Conservation (phyloP, 1,140 invertebrate species). For the Drosophila mojavensis region DNA sequence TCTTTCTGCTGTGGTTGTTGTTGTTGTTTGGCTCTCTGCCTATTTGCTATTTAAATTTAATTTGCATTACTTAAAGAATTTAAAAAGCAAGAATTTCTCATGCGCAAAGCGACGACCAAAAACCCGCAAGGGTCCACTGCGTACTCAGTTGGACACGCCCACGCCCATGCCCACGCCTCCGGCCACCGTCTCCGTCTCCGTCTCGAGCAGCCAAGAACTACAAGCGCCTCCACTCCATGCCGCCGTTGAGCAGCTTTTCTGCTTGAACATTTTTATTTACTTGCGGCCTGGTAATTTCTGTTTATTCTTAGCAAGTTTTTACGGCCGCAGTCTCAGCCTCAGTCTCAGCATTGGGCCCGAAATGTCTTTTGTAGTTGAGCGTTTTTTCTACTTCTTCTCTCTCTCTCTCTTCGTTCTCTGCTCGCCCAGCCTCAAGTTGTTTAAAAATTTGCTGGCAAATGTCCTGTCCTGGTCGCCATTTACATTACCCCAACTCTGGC, state of each 20-base stretch:
- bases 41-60: constrained; percentile 83
- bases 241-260: constrained; percentile 75
- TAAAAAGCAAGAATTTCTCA: constrained; percentile 79
- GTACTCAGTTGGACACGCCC: constrained; percentile 5
- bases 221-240: not conserved
- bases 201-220: too few species aligned
- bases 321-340: constrained; percentile 23
- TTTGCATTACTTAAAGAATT: constrained; percentile 82
- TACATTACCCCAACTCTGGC: not conserved
- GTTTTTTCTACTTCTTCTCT: constrained; percentile 37
- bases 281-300: constrained; percentile 75
- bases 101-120: constrained; percentile 61
- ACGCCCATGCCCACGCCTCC: not conserved
- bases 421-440: constrained; percentile 44
- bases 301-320: constrained; percentile 78
- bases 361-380: constrained; percentile 58
- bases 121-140: constrained; percentile 33
- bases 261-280: constrained; percentile 81
- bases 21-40: constrained; percentile 63
- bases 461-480: constrained; percentile 19
- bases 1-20: constrained; percentile 15
- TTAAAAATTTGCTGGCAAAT: constrained; percentile 49
- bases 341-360: constrained; percentile 12
- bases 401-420: constrained; percentile 23
- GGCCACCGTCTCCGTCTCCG: not conserved